phyloP scores from a whole-genome alignment of 2,113 vertebrate species.

The Callocephalon fimbriatum region DNA sequence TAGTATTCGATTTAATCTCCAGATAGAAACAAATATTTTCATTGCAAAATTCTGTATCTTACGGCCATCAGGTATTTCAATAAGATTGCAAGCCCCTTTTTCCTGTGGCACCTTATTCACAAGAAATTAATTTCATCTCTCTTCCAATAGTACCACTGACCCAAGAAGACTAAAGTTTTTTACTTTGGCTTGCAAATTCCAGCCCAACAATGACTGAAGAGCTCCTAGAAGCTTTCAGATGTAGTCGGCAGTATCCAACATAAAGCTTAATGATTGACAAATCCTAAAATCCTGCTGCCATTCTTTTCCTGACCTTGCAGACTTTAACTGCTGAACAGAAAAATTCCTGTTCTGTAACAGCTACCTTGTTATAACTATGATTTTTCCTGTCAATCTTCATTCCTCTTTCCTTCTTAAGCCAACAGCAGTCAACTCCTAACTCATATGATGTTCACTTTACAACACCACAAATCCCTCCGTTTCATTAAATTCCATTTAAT shows the following conservation, averaged over 20 bases:
- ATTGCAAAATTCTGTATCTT: neutral
- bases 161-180: neutral
- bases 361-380: neutral
- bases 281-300: neutral
- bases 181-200: neutral
- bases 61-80: neutral
- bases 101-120: neutral
- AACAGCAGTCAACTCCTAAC: neutral
- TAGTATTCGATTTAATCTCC: neutral
- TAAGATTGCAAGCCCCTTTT: neutral
- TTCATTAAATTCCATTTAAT: neutral
- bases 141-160: neutral
- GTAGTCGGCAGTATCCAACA: neutral
- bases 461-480: neutral
- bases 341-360: neutral
- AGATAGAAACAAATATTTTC: neutral
- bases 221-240: neutral
- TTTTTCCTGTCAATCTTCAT: constrained; percentile 1
- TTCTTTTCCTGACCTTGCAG: neutral
- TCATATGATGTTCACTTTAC: neutral
- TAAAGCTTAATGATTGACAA: neutral
- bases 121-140: neutral
- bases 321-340: neutral
- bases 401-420: neutral
- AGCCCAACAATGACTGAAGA: neutral